Evolutionary conservation across 2,888 invertebrate species (phyloP).

Genomic region (Thecocarcelia acutangulata): DNA sequence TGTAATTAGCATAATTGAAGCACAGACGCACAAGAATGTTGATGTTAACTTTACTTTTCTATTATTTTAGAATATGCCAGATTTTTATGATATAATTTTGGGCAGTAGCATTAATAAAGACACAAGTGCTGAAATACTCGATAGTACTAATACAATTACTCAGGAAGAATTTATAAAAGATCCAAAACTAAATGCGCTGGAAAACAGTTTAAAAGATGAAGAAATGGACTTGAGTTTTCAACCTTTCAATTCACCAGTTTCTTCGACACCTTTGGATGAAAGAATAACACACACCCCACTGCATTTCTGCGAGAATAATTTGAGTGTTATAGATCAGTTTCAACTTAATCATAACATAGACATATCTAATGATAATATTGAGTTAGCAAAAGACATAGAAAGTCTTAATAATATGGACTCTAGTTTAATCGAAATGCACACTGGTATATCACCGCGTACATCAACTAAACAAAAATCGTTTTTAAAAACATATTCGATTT

Average conservation of each 20-base stretch:
- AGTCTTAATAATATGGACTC: conserved; percentile 56
- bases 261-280: not conserved
- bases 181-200: conserved; percentile 52
- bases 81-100: conserved; percentile 77
- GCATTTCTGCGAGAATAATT: conserved; percentile 51
- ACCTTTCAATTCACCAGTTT: conserved; percentile 20
- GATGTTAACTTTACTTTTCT: not conserved
- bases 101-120: conserved; percentile 50
- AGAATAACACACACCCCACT: not conserved
- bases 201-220: conserved; percentile 50
- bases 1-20: no score
- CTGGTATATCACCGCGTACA: not conserved
- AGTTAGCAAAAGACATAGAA: conserved; percentile 59
- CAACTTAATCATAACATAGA: conserved; percentile 48
- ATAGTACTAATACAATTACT: not conserved
- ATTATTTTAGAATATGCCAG: conserved; percentile 73
- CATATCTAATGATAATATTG: conserved; percentile 65
- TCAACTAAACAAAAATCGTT: conserved; percentile 32
- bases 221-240: conserved; percentile 54
- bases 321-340: conserved; percentile 60
- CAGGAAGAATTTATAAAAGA: conserved; percentile 38
- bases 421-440: conserved; percentile 22
- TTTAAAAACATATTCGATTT: conserved; percentile 30
- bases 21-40: no score
- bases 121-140: not conserved